phyloP scores from a whole-genome alignment of 2,797 vertebrate genomes.

The Decapterus maruadsi region DNA sequence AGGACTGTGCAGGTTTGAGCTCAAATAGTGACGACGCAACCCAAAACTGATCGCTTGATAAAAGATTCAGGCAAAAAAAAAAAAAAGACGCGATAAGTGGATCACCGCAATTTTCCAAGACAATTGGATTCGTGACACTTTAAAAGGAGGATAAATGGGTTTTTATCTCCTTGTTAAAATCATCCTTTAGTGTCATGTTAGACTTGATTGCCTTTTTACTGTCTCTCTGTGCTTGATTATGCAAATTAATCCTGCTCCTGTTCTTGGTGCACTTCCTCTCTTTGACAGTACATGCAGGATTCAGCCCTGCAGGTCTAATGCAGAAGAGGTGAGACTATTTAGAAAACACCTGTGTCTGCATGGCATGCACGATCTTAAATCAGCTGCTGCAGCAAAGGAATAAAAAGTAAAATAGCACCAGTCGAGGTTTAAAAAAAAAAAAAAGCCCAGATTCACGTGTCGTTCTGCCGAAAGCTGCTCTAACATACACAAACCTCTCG shows the following conservation, averaged over 20 bases:
- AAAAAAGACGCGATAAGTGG: background rate
- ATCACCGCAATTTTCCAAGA: background rate
- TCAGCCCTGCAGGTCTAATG: background rate
- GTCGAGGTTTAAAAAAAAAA: constrained; percentile 7
- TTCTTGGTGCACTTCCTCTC: background rate
- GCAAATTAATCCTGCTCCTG: background rate
- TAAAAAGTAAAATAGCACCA: constrained; percentile 43
- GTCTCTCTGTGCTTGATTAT: background rate
- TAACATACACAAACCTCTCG: constrained; percentile 44
- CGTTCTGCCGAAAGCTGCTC: constrained; percentile 45
- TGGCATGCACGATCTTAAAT: constrained; percentile 2
- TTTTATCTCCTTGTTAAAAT: background rate
- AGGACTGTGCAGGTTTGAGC: background rate
- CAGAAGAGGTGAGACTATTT: background rate
- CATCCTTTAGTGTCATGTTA: background rate
- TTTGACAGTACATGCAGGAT: background rate
- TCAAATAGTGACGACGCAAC: too few relatives aligned
- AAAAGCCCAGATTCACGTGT: constrained; percentile 32
- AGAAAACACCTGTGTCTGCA: constrained; percentile 8
- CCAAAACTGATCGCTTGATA: background rate
- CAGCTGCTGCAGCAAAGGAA: constrained; percentile 4
- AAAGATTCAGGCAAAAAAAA: background rate
- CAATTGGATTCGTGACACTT: background rate
- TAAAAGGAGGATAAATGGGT: background rate
- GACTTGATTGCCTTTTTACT: background rate